These are phyloP conservation scores for Acropora yongei DNA, from an alignment of 64 coral and sea anemone species.

Conservation along the genomic window DNA sequence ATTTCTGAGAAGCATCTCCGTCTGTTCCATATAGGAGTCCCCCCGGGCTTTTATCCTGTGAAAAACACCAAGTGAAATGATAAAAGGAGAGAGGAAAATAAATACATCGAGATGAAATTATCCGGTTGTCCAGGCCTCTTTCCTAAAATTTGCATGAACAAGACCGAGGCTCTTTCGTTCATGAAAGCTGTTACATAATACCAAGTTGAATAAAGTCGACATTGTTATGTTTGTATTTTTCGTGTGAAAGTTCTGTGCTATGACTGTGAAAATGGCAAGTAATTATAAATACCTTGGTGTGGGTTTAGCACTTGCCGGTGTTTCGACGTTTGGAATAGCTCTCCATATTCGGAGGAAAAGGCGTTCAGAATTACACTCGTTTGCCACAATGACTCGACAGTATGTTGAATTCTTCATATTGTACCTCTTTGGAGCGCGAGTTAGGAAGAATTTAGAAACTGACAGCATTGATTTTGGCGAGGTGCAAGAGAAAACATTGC, in stretches of 20 bases:
- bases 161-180: not conserved
- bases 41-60: too few species aligned
- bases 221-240: too few species aligned
- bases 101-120: too few species aligned
- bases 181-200: not conserved
- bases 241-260: too few species aligned
- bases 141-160: not conserved
- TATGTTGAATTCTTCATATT: slow-evolving; percentile 21
- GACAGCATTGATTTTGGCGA: slow-evolving; percentile 3
- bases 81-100: too few species aligned
- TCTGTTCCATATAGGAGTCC: too few species aligned
- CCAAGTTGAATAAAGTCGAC: too few species aligned
- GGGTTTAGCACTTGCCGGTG: not conserved
- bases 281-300: not conserved
- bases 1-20: too few species aligned
- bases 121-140: too few species aligned
- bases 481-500: slow-evolving; percentile 33
- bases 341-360: slow-evolving; percentile 16
- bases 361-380: slow-evolving; percentile 28
- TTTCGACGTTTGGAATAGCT: slow-evolving; percentile 1
- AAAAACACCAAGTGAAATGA: too few species aligned
- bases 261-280: not conserved
- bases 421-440: not conserved
- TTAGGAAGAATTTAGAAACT: slow-evolving; percentile 14
- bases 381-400: slow-evolving; percentile 6